Base-by-base conservation (phyloP, 2,113 vertebrate species). In the Hylia prasina region DNA sequence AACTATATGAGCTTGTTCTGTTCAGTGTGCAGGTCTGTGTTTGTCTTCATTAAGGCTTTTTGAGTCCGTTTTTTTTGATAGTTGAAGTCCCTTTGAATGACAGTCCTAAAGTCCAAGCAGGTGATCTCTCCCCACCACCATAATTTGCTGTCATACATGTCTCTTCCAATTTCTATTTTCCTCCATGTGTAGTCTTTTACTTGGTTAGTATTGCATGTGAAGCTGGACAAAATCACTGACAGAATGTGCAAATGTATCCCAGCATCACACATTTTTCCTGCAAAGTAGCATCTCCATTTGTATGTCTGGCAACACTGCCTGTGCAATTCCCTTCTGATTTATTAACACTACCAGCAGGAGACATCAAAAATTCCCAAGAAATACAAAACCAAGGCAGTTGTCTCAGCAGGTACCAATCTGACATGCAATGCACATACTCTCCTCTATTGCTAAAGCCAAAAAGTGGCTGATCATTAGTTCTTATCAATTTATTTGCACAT, bases 261-360 rank as follows among this genome's bases (percentile, higher is more conserved):
- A 87, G n/a, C 37, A 61, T 82, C 61, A 79, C 31, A 37, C 0
- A 1, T 68, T 72, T 93, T 89, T 69, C 61, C 44, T 90, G 60
- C 48, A 78, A 70, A 87, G 23, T 84, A 78, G 57, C 45, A 72
- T 79, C 65, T 95, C 57, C n/a, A 39, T 84, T 95, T 8, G 1
- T 84, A 72, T 28, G 18, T 91, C 81, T 95, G 84, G 78, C 66
- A 94, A 73, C 33, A 48, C 23, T 84, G 28, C 44, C 47, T 42
- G 28, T 79, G 53, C 54, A 87, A 93, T 93, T 95, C 84, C 75
- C 81, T 76, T 72, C 72, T 72, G 73, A 48, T 87, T 93, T 94
- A 76, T 95, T 87, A 91, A 91, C 48, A 53, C 21, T 40, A 82
- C 70, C 10, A 5, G 25, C 63, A 87, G 71, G 75, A 87, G 39